Evolutionary conservation across 2,797 vertebrate genomes (phyloP).

Genomic region (Sebastes oblongus): DNA sequence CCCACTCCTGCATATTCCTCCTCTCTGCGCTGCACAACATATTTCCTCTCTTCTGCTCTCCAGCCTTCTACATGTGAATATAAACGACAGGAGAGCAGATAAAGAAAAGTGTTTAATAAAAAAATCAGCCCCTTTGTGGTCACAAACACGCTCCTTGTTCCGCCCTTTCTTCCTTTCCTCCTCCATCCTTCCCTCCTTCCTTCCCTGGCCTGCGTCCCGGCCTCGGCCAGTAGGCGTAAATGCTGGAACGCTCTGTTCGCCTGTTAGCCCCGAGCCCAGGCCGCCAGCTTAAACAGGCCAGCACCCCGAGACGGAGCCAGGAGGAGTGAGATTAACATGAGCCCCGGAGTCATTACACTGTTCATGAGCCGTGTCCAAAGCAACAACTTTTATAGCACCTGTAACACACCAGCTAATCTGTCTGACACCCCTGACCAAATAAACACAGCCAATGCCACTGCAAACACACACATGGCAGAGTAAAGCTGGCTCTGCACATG

Average conservation of each 20-base stretch:
- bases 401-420: slow-evolving; percentile 75
- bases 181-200: neutral
- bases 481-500: slow-evolving; percentile 13
- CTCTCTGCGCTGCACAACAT: neutral
- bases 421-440: slow-evolving; percentile 70
- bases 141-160: neutral
- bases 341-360: slow-evolving; percentile 64
- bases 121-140: neutral
- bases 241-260: slow-evolving; percentile 47
- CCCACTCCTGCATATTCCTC: slow-evolving; percentile 9
- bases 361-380: slow-evolving; percentile 77
- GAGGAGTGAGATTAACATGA: slow-evolving; percentile 62
- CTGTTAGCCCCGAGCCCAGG: slow-evolving; percentile 31
- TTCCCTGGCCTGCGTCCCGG: slow-evolving; percentile 35
- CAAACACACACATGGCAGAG: slow-evolving; percentile 31
- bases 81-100: neutral
- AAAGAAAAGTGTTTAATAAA: neutral
- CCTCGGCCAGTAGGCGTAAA: slow-evolving; percentile 43
- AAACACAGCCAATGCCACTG: slow-evolving; percentile 56
- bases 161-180: neutral
- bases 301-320: slow-evolving; percentile 39
- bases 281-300: slow-evolving; percentile 39
- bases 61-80: neutral
- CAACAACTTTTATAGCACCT: slow-evolving; percentile 74
- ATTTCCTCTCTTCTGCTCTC: neutral